Conservation (phyloP, 2,797 vertebrate species). For the Pseudocheirus occidentalis region DNA sequence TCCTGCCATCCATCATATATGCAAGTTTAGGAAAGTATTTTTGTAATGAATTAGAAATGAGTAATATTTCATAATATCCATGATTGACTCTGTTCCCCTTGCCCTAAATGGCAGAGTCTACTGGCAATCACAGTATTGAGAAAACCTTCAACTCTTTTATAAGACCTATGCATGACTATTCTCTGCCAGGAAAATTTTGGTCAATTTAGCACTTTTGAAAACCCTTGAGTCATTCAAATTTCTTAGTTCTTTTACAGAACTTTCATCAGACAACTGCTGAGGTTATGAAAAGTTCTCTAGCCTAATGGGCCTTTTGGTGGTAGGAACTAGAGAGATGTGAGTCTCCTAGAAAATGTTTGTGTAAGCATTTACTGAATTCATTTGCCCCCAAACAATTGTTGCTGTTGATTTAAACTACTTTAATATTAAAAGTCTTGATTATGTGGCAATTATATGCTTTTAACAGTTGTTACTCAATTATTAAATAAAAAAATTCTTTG, state of each 20-base stretch:
- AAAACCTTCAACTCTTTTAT: constrained; percentile 49
- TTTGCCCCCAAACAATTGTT: neutral
- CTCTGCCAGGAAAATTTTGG: constrained; percentile 49
- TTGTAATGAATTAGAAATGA: constrained; percentile 79
- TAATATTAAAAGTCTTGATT: neutral
- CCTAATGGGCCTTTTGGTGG: neutral
- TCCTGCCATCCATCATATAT: constrained; percentile 77
- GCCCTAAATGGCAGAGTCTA: constrained; percentile 51
- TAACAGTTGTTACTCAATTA: neutral
- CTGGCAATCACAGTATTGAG: constrained; percentile 54
- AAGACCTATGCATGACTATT: constrained; percentile 32
- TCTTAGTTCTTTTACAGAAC: constrained; percentile 25
- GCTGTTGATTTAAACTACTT: neutral
- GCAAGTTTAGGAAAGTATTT: constrained; percentile 72
- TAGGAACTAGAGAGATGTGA: neutral
- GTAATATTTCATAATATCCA: constrained; percentile 72
- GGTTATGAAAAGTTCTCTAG: constrained; percentile 4
- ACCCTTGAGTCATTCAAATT: constrained; percentile 46
- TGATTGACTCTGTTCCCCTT: constrained; percentile 14
- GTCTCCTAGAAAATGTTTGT: neutral
- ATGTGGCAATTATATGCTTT: neutral
- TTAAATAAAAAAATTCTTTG: neutral
- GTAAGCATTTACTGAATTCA: neutral
- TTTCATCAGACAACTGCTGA: constrained; percentile 22
- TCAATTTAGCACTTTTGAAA: constrained; percentile 58